Base-by-base conservation (phyloP, 2,888 invertebrate genomes). In the Pocota personata region DNA sequence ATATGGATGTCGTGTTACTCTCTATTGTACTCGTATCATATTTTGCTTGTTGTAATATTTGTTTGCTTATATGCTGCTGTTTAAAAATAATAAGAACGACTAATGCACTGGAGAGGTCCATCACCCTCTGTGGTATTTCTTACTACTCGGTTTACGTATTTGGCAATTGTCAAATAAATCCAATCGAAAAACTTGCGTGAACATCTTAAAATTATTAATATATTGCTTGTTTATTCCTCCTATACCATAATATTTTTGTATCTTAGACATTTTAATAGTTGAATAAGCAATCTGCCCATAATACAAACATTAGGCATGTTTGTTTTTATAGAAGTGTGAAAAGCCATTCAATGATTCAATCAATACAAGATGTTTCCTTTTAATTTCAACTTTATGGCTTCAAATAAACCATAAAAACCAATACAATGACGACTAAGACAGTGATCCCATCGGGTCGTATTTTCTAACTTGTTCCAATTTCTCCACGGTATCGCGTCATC, bases 401-500 rank as follows among this genome's bases (percentile, higher is more conserved):
- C 6, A 82, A 69, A 55, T 12, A 37, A 50, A 71, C 57, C 76
- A 58, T 72, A 66, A 77, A n/a, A 77, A 27, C 27, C 24, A 46
- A 66, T 24, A 40, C 21, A 37, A n/a, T 40, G 50, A 19, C 69
- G 77, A 43, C 40, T 35, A 37, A 69, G 37, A 52, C 16, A 58
- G 27, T 40, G 43, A 64, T 75, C 67, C 40, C 40, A 67, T 55
- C 21, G 14, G 43, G 16, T 76, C 2, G 48, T 30, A 21, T 55
- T 82, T 48, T 55, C 14, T 57, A 55, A 40, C 10, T 32, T 55
- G 32, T 66, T 43, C 43, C 58, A 76, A 48, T 75, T 37, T 46
- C 66, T 58, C 37, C n/a, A 16, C 50, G 16, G 32, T 30, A 66
- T 77, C 46, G 35, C 60, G 76, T 76, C 76, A 76, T 78, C 58